Evolutionary conservation across 1,140 invertebrate genomes (phyloP), one percentile per base, ranked within the genome.

Genomic region (Caerostris darwini): DNA sequence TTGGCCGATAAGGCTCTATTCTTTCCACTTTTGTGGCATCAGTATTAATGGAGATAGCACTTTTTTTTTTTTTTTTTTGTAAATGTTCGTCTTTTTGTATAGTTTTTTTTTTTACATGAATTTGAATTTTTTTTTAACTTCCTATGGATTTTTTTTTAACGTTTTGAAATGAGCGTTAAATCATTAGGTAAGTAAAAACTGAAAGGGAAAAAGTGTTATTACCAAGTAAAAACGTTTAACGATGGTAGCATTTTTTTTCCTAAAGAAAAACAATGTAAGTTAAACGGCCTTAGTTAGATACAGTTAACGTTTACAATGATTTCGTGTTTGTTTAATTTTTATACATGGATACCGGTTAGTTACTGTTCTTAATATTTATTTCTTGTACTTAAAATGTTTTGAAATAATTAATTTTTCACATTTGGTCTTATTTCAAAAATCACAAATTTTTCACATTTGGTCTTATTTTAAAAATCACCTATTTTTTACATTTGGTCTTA

Each of bases 1-100:
- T 71, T 7, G 34, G 12, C 67, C 50, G 89, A 90, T 90, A 90
- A 90, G 89, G 89, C 69, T 50, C 89, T 59, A 90, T 90, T 90
- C 89, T 90, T 90, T 81, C 14, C 89, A 77, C 89, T 90, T 90
- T 90, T 90, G 89, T 90, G 89, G 89, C 89, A 81, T 90, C 57
- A 54, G 67, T 90, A 77, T 90, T 90, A 90, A 90, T 57, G 57
- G 87, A 61, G 67, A 89, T 89, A 69, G 59, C 7, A 54, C 34
- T 67, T 89, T 89, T 88, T 69, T 82, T 89, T 89, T 88, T 69
- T 82, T 14, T 90, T 81, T 87, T n/a, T 87, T 87, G 85, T 7
- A 59, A 53, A 90, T 59, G 54, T 58, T 58, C 54, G 14, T 90
- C 14, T 90, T 90, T 90, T 61, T 59, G n/a, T 50, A 19, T 19